These are phyloP conservation scores for Clamator glandarius DNA, from an alignment of 2,797 vertebrate species.

Conservation along the genomic window DNA sequence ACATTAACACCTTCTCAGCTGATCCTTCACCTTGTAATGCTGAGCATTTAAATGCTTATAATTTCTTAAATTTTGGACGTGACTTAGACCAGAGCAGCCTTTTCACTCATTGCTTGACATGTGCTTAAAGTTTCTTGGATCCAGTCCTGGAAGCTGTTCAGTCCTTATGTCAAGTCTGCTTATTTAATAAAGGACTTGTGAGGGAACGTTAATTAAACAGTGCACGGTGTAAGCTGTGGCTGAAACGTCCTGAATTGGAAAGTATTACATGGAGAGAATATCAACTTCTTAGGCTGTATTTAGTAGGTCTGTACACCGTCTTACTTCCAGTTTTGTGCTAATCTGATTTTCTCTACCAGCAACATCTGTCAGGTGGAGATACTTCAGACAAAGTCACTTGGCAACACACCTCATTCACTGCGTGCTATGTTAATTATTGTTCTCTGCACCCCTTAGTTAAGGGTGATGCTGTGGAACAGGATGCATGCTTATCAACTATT, in stretches of 20 bases:
- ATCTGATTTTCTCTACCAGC: conserved; percentile 44
- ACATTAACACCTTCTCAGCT: background rate
- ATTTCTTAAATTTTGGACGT: background rate
- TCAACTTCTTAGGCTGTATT: conserved; percentile 47
- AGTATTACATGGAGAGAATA: conserved; percentile 10
- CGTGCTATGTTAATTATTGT: background rate
- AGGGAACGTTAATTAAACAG: conserved; percentile 59
- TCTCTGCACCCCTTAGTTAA: background rate
- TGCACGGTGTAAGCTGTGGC: background rate
- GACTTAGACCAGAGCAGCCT: conserved; percentile 14
- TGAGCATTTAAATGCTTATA: background rate
- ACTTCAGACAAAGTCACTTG: background rate
- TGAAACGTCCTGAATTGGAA: conserved; percentile 52
- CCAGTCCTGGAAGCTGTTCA: conserved; percentile 1
- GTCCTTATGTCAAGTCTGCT: conserved; percentile 56
- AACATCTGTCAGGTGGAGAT: conserved; percentile 8
- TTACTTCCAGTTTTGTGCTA: conserved; percentile 34
- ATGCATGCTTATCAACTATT: too few relatives aligned
- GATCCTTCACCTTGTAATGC: background rate
- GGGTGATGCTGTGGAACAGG: background rate
- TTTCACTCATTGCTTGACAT: background rate
- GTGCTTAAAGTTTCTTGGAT: conserved; percentile 15
- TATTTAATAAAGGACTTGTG: conserved; percentile 63
- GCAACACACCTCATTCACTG: background rate
- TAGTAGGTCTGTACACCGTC: conserved; percentile 4